A percentile compares a stretch with the other conserved stretches of the same genome.
These are phyloP conservation scores for Gryllus longicercus DNA, from an alignment of 2,888 invertebrate genomes.

Conservation along the genomic window DNA sequence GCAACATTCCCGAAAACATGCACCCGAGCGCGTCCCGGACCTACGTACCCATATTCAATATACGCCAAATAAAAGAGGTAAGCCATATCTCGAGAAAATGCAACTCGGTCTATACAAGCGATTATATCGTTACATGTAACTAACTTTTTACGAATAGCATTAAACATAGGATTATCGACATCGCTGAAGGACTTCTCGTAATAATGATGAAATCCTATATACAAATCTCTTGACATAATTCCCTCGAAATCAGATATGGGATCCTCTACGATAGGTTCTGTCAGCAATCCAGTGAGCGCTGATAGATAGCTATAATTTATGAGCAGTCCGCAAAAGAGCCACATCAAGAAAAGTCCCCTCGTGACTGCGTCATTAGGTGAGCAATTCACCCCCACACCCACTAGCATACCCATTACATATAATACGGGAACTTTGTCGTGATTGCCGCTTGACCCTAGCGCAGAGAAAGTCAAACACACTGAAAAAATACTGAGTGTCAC, in stretches of 20 bases:
- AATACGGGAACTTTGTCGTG: neutral
- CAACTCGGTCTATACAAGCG: too few relatives aligned
- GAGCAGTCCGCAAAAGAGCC: neutral
- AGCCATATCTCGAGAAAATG: too few relatives aligned
- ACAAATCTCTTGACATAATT: neutral
- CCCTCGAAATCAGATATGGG: neutral
- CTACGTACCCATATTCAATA: too few relatives aligned
- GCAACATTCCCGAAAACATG: too few relatives aligned
- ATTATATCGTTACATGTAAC: too few relatives aligned
- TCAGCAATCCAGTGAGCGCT: neutral
- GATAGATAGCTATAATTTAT: slow-evolving; percentile 3
- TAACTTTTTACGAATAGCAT: too few relatives aligned
- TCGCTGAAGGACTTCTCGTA: too few relatives aligned
- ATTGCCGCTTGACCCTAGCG: neutral
- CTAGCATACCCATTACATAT: neutral
- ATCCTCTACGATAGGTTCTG: neutral
- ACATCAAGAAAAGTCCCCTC: neutral
- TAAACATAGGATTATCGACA: too few relatives aligned
- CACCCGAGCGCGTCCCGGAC: too few relatives aligned
- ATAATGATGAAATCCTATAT: neutral
- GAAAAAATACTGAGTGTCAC: neutral
- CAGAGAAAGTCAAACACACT: neutral
- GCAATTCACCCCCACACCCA: neutral
- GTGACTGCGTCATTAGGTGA: neutral
- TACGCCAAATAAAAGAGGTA: too few relatives aligned